Conservation (phyloP, 92 coral and sea anemone species). For the Meandrina meandrites region DNA sequence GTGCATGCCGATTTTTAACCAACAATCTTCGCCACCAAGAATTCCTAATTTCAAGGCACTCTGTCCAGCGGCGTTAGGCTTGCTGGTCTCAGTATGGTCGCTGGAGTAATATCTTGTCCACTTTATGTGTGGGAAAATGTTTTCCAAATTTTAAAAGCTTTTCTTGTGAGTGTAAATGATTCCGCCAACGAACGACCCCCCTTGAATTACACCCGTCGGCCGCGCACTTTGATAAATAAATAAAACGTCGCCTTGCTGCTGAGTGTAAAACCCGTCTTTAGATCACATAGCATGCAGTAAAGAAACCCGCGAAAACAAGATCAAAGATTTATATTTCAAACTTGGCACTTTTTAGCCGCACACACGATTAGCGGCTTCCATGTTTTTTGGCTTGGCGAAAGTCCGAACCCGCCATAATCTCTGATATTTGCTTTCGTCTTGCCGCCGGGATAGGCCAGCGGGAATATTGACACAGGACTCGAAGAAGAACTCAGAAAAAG, state of each 20-base stretch:
- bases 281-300: no score
- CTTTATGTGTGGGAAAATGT: no score
- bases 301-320: no score
- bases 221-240: not conserved
- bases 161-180: not conserved
- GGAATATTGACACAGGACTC: not conserved
- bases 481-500: not conserved
- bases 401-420: not conserved
- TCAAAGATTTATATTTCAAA: no score
- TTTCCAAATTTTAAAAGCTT: not conserved
- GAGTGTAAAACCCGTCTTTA: no score
- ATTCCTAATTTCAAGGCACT: not conserved
- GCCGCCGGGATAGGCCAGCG: not conserved
- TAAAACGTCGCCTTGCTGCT: no score
- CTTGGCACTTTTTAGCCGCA: not conserved
- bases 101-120: no score
- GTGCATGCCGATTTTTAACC: not conserved
- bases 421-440: not conserved
- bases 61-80: not conserved
- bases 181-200: not conserved
- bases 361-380: not conserved
- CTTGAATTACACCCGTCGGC: not conserved
- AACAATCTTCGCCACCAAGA: not conserved
- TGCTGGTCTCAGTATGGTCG: not conserved
- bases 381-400: not conserved